Conservation (phyloP, 2,797 vertebrate species). For the Corythornis leucogaster region DNA sequence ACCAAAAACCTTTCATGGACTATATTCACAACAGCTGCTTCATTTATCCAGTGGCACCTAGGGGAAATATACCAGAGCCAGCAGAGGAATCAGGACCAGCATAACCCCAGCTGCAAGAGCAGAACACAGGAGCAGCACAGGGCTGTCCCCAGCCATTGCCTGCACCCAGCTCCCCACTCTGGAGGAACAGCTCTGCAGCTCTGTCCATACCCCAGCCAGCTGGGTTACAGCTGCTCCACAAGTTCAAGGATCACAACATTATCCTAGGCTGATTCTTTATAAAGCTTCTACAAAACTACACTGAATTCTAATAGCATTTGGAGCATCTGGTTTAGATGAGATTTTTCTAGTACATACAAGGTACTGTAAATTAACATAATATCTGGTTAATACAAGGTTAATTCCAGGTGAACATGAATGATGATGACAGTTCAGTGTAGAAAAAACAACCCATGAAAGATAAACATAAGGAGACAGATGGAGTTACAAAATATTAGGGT, state of each 20-base stretch:
- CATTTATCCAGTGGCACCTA: accelerated
- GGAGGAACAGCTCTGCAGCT: neutral
- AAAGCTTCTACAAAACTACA: neutral
- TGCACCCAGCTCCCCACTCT: neutral
- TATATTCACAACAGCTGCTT: neutral
- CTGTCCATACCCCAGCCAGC: neutral
- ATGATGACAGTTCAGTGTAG: neutral
- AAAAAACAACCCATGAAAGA: neutral
- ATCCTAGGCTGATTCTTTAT: neutral
- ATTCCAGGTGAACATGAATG: neutral
- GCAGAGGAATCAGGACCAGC: neutral
- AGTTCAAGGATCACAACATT: neutral
- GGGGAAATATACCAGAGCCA: accelerated
- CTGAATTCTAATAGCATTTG: neutral
- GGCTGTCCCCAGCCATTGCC: accelerated
- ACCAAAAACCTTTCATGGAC: too few relatives aligned
- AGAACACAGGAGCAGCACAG: accelerated
- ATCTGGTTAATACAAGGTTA: neutral
- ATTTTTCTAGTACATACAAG: neutral
- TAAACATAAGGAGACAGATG: neutral
- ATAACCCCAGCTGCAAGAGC: neutral
- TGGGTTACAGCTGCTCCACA: neutral
- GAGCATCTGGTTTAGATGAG: neutral
- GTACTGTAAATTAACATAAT: neutral
- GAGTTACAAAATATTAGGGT: neutral